A percentile compares a stretch with the other conserved stretches of the same genome.
Evolutionary conservation across 37 sponge, comb jelly and placozoan genomes (phyloP).

Genomic region (Spongia lamella): DNA sequence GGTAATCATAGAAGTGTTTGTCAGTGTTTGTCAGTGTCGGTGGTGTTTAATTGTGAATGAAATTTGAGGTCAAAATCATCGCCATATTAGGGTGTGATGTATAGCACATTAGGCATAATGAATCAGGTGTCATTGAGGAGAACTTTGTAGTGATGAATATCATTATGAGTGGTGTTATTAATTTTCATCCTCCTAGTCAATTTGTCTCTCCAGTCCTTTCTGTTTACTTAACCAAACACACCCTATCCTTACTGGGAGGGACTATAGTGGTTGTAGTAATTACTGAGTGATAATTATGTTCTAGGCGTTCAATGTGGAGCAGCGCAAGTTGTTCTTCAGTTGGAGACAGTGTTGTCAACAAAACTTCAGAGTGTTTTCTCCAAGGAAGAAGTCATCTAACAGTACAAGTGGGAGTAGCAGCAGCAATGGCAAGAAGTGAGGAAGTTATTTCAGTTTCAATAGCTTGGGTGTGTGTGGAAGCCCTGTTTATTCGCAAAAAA

Average conservation of each 20-base stretch:
- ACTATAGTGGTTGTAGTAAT: not conserved
- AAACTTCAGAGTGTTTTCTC: constrained; percentile 46
- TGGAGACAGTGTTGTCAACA: constrained; percentile 81
- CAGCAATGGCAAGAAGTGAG: not conserved
- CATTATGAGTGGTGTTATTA: not conserved
- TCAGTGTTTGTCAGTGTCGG: too few species aligned
- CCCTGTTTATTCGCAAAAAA: too few species aligned
- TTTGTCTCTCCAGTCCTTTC: not conserved
- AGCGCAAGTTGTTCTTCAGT: constrained; percentile 64
- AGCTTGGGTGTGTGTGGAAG: constrained; percentile 15
- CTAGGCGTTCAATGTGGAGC: constrained; percentile 72
- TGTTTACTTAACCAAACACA: not conserved
- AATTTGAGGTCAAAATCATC: too few species aligned
- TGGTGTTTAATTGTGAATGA: too few species aligned
- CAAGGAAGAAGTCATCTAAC: constrained; percentile 24
- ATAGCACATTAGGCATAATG: too few species aligned
- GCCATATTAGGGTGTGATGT: too few species aligned
- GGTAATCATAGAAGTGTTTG: constrained; percentile 15
- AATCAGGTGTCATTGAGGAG: not conserved
- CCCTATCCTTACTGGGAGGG: not conserved
- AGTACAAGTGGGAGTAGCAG: constrained; percentile 48
- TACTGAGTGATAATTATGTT: not conserved
- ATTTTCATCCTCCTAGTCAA: not conserved
- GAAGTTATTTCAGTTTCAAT: not conserved
- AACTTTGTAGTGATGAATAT: not conserved